Conservation (phyloP, 2,113 vertebrate species). For the Myrmophylax atrothorax region DNA sequence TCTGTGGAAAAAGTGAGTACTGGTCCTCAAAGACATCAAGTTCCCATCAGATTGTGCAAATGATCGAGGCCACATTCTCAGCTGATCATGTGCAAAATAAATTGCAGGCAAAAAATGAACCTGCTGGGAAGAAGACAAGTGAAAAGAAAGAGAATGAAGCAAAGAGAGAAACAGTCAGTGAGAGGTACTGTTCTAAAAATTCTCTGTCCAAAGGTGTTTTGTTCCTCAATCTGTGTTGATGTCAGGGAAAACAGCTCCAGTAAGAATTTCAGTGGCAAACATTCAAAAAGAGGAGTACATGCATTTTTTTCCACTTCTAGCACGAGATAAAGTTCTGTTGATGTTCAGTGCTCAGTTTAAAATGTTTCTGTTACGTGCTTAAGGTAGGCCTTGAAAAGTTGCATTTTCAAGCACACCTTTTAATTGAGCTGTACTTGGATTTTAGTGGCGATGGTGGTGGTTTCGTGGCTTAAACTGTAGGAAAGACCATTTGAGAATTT, state of each 20-base stretch:
- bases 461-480: background rate
- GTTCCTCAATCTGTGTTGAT: background rate
- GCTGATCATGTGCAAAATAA: background rate
- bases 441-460: background rate
- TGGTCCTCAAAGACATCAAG: background rate
- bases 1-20: slow-evolving; percentile 91
- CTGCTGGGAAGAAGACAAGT: slow-evolving; percentile 88
- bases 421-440: rapidly evolving
- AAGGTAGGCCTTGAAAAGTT: background rate
- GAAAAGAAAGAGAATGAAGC: slow-evolving; percentile 85
- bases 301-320: background rate
- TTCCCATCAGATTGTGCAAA: background rate
- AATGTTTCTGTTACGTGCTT: rapidly evolving
- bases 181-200: slow-evolving; percentile 76
- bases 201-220: slow-evolving; percentile 63
- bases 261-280: background rate
- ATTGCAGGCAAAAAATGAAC: slow-evolving; percentile 93
- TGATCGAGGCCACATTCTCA: background rate
- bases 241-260: background rate
- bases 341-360: background rate
- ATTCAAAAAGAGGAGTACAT: background rate
- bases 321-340: background rate
- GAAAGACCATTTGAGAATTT: background rate
- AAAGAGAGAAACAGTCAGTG: slow-evolving; percentile 78
- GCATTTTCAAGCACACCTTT: background rate